Evolutionary conservation across 1,140 invertebrate genomes (phyloP), one percentile per base, ranked within the genome.

Genomic region (Vanessa atalanta): DNA sequence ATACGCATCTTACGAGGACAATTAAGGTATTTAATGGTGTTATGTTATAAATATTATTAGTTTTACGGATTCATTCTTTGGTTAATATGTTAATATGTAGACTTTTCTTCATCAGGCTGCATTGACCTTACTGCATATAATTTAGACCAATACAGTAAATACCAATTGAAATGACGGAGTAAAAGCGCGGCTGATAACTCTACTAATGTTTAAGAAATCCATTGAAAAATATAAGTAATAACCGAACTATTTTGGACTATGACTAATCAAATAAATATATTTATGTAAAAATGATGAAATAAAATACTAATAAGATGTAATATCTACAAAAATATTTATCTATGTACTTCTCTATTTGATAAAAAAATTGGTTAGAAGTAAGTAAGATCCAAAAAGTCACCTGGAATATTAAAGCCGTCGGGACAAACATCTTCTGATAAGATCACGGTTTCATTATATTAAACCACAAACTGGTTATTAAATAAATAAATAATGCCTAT

Each of bases 1-100:
- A 90, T 90, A 85, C 74, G 69, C 78, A 77, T 70, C 80, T 75
- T 78, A 83, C 83, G 84, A 87, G 89, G 87, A 89, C 88, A 89
- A 75, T 88, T 65, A 68, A 92, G 90, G 90, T 92, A 92, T 75
- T 75, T 61, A 61, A 12, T 60, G 37, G 63, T 65, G 63, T 65
- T 23, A 16, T 64, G 12, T 48, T 65, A 23, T 47, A 48, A 65
- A 14, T 48, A 47, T 23, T 47, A 14, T 16, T 2, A 20, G 5
- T 16, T 64, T 47, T 65, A 11, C 0, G 4, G 12, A 16, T 47
- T 20, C 47, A 14, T 48, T 65, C 16, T 65, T 15, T 64, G 3
- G 15, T 43, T 43, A 43, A 64, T 61, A 57, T 0, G 55, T 57
- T 26, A 57, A 15, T 51, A 14, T 53, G 7, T 53, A 26, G 8